Percentiles rank a stretch among this genome's conserved stretches.
Evolutionary conservation across 2,888 invertebrate species (phyloP).

Genomic region (Leptothorax acervorum): DNA sequence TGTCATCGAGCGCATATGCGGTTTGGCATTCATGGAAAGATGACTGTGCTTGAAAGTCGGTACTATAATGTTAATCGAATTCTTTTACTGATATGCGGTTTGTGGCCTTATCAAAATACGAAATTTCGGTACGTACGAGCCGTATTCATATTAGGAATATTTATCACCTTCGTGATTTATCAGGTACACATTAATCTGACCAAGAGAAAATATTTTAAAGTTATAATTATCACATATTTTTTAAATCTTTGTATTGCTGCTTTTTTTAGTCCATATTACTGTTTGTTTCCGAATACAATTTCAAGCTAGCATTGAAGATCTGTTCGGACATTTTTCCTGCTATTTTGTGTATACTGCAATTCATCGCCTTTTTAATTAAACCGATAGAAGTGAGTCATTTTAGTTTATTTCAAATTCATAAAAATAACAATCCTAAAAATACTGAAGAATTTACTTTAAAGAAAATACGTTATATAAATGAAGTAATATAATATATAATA

Average conservation of each 20-base stretch:
- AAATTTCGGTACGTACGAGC: constrained; percentile 31
- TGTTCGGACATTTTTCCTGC: constrained; percentile 8
- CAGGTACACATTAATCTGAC: constrained; percentile 4
- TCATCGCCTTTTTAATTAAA: constrained; percentile 12
- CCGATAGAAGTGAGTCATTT: constrained; percentile 15
- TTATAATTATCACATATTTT: not conserved
- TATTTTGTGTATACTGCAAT: not conserved
- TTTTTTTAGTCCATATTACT: constrained; percentile 15
- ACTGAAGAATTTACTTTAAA: not conserved
- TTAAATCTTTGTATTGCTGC: not conserved
- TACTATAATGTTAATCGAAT: constrained; percentile 27
- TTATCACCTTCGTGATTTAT: not conserved
- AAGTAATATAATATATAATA: too few relatives aligned
- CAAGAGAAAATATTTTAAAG: not conserved
- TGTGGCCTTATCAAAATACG: constrained; percentile 42
- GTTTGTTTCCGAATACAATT: not conserved
- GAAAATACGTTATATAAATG: not conserved
- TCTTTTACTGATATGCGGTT: constrained; percentile 2
- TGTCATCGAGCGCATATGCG: not conserved
- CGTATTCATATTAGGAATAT: not conserved
- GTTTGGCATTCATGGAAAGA: not conserved
- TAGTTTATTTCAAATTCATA: not conserved
- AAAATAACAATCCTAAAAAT: not conserved
- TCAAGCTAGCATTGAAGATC: not conserved
- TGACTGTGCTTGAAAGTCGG: not conserved